phyloP scores from a whole-genome alignment of 2,113 vertebrate genomes.

The Danionella cerebrum region DNA sequence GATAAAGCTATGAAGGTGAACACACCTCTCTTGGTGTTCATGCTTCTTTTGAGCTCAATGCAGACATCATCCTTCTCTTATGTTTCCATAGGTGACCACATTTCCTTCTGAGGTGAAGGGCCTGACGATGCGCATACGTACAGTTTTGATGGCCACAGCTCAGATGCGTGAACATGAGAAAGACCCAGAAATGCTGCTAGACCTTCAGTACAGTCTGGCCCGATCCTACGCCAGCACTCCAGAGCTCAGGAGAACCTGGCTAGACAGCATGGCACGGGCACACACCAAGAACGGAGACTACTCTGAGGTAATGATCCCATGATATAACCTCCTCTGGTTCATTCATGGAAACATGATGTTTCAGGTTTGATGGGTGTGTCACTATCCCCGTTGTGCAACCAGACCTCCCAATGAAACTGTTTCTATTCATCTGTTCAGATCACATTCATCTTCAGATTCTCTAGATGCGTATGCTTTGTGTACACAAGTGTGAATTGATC shows the following conservation, averaged over 20 bases:
- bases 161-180: conserved; percentile 96
- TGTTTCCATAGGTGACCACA: conserved; percentile 70
- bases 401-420: too few species aligned
- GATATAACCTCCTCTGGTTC: too few species aligned
- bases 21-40: too few species aligned
- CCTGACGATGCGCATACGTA: conserved; percentile 91
- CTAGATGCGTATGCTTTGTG: too few species aligned
- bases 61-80: too few species aligned
- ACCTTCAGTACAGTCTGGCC: conserved; percentile 94
- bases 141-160: conserved; percentile 95
- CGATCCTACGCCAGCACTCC: conserved; percentile 95
- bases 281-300: conserved; percentile 90
- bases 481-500: too few species aligned
- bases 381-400: too few species aligned
- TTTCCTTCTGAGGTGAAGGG: conserved; percentile 94
- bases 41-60: too few species aligned
- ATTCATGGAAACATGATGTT: too few species aligned
- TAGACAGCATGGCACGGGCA: conserved; percentile 95
- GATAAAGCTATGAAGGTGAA: conserved; percentile 93
- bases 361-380: too few species aligned
- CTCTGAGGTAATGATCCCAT: conserved; percentile 75
- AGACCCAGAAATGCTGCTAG: conserved; percentile 92
- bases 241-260: conserved; percentile 90
- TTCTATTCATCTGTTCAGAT: too few species aligned
- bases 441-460: too few species aligned